These are phyloP conservation scores for Silurus meridionalis DNA, from an alignment of 2,113 vertebrate genomes.

Conservation along the genomic window DNA sequence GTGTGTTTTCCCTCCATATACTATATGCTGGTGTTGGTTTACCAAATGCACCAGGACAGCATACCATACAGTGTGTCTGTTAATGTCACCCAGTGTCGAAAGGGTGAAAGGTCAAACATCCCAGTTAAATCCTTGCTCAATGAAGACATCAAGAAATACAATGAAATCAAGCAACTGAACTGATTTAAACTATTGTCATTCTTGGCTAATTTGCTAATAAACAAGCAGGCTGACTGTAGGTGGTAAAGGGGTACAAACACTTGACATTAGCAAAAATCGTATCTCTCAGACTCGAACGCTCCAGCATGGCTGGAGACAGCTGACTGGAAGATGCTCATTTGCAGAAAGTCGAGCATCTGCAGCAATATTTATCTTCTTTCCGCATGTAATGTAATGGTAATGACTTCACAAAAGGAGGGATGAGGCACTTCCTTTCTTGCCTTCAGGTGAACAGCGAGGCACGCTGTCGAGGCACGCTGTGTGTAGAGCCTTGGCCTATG, in stretches of 20 bases:
- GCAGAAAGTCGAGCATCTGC: conserved; percentile 80
- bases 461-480: conserved; percentile 70
- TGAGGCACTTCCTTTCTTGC: conserved; percentile 82
- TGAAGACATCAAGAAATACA: conserved; percentile 60
- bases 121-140: conserved; percentile 55
- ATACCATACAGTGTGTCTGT: background rate
- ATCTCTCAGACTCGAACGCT: conserved; percentile 70
- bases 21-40: conserved; percentile 6
- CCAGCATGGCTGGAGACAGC: conserved; percentile 73
- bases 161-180: background rate
- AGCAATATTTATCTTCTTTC: conserved; percentile 93
- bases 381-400: conserved; percentile 77
- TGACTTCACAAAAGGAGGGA: conserved; percentile 86
- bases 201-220: conserved; percentile 48
- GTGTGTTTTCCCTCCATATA: background rate
- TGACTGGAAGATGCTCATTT: conserved; percentile 73
- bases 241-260: conserved; percentile 68
- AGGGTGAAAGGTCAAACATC: background rate
- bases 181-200: background rate
- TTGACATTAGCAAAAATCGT: conserved; percentile 68
- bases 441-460: conserved; percentile 80
- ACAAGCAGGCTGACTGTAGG: conserved; percentile 65
- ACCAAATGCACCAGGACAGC: background rate
- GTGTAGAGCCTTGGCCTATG: conserved; percentile 78
- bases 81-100: background rate